Base-by-base conservation (phyloP, 2,888 invertebrate genomes). In the Pomacea canaliculata region DNA sequence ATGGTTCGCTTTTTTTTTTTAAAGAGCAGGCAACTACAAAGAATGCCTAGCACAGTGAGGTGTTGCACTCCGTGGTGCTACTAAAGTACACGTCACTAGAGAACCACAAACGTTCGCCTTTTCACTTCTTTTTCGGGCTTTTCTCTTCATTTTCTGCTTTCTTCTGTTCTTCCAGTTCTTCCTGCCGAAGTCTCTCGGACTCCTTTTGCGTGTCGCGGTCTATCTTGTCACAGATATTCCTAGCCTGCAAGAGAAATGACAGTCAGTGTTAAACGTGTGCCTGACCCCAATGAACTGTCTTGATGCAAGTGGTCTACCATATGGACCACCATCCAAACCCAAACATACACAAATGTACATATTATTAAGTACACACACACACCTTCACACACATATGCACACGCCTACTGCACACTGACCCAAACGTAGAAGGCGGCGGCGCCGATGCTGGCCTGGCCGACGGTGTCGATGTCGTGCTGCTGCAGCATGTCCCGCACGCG, bases 341-440 rank as follows among this genome's bases (percentile, higher is more conserved):
- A 71, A 23, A 62, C 48, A 27, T 1, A 4, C 37, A 27, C 62
- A 46, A 60, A 71, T 5, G 18, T 10, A 37, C 10, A 19, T 19
- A 12, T 46, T 13, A 27, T 16, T 60, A 19, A n/a, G 62, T 56
- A 69, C 69, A 46, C 48, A 69, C 49, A 69, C 69, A 69, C 69
- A 49, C 69, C 2, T 3, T 13, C 48, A 69, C 69, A 19, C 51
- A 56, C 51, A 56, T 2, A 56, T 56, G 51, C 51, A 8, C 51
- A 16, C 51, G 51, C 8, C 10, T 56, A 8, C 51, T 13, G 51
- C 8, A 2, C 12, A 73, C 86, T 83, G 72, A 88, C 89, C 89
- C 89, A 89, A 27, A 87, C 84, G 76, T 88, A 84, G 76, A 89
- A 89, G 2, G 86, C 81, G 5, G 86, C 88, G 0, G 87, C 88